Conservation (phyloP, 2,113 vertebrate species). For the Galbula dea region DNA sequence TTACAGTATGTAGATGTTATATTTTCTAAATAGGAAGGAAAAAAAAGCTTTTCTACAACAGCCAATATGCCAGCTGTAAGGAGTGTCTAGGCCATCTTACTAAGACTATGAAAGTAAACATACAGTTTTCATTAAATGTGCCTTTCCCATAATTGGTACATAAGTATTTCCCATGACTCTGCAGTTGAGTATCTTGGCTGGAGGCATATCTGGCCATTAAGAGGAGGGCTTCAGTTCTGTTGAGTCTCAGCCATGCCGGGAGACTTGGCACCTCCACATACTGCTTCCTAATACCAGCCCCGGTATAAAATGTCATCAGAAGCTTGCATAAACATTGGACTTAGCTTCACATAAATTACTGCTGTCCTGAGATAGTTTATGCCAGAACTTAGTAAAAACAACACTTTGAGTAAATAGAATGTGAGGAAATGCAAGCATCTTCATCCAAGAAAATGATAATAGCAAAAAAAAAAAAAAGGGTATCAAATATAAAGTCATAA, state of each 20-base stretch:
- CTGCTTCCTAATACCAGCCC: conserved; percentile 79
- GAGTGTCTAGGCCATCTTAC: conserved; percentile 66
- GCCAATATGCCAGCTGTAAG: conserved; percentile 57
- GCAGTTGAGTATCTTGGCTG: conserved; percentile 75
- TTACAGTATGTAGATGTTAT: conserved; percentile 29
- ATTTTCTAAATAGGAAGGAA: conserved; percentile 37
- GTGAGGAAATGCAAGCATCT: conserved; percentile 69
- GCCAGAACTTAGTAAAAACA: conserved; percentile 80
- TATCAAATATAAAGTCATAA: conserved; percentile 70
- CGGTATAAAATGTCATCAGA: conserved; percentile 80
- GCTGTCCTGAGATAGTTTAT: conserved; percentile 74
- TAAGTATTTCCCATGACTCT: conserved; percentile 81
- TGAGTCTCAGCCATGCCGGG: conserved; percentile 72
- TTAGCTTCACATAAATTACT: conserved; percentile 83
- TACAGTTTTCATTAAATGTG: conserved; percentile 76
- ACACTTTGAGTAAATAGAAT: conserved; percentile 77
- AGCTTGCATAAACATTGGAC: conserved; percentile 83
- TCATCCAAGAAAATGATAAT: conserved; percentile 71
- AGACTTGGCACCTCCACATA: conserved; percentile 76
- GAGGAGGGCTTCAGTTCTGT: conserved; percentile 73
- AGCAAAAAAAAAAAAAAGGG: conserved; percentile 46
- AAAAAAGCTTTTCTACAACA: conserved; percentile 45
- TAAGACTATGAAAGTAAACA: conserved; percentile 73
- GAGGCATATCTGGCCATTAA: conserved; percentile 75
- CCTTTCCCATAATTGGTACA: conserved; percentile 74